A percentile compares a stretch with the other conserved stretches of the same genome.
Evolutionary conservation across 2,113 vertebrate genomes (phyloP).

Genomic region (Takifugu flavidus): DNA sequence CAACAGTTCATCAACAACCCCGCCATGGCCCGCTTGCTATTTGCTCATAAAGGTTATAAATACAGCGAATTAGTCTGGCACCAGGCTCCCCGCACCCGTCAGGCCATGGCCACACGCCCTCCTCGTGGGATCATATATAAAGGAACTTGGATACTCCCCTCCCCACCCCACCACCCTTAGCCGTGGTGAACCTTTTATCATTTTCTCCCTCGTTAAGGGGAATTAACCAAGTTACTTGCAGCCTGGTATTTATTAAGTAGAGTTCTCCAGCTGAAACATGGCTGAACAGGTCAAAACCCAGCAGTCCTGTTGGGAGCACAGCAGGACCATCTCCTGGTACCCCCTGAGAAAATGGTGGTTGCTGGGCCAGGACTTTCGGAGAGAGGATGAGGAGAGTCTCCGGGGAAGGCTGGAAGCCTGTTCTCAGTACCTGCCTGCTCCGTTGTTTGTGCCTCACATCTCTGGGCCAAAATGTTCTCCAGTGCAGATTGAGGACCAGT

Average conservation of each 20-base stretch:
- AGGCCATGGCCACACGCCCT: constrained; percentile 49
- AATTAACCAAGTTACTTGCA: constrained; percentile 2
- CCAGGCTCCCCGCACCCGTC: constrained; percentile 51
- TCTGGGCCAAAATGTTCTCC: constrained; percentile 27
- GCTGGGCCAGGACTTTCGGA: constrained; percentile 44
- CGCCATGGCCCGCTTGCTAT: constrained; percentile 51
- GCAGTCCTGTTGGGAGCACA: constrained; percentile 19
- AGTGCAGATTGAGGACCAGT: constrained; percentile 32
- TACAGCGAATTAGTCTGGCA: constrained; percentile 70
- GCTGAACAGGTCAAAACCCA: constrained; percentile 39
- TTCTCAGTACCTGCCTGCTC: constrained; percentile 52
- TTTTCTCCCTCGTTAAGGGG: constrained; percentile 14
- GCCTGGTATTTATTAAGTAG: background rate
- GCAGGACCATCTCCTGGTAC: constrained; percentile 34
- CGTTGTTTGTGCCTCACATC: constrained; percentile 47
- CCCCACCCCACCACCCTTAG: constrained; percentile 18
- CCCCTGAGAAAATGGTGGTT: constrained; percentile 57
- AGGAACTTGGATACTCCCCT: constrained; percentile 21
- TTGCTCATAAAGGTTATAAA: constrained; percentile 74
- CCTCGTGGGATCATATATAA: constrained; percentile 70
- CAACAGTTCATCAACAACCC: constrained; percentile 36
- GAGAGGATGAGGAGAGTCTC: constrained; percentile 55
- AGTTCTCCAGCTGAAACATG: constrained; percentile 33
- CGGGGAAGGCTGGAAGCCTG: constrained; percentile 52
- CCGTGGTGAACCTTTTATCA: constrained; percentile 19